phyloP scores from a whole-genome alignment of 2,888 invertebrate species.

The Aproaerema taeniolella region DNA sequence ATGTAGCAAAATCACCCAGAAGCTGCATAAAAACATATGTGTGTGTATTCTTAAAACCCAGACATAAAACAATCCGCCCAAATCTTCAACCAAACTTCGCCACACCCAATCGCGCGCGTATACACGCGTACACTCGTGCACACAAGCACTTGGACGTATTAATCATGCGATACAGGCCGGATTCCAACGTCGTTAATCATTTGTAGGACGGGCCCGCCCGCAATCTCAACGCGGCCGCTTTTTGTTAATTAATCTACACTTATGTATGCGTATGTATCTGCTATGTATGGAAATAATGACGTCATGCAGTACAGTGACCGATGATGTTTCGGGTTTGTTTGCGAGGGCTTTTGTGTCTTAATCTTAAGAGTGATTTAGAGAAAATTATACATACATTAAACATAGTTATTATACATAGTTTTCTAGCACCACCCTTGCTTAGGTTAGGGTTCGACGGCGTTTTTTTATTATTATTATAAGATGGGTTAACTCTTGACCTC shows the following conservation, averaged over 20 bases:
- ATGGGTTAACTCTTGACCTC: no score
- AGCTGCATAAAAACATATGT: no score
- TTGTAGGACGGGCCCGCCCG: slow-evolving; percentile 37
- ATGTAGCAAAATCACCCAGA: no score
- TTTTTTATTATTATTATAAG: no score
- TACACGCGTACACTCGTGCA: slow-evolving; percentile 18
- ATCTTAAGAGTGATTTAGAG: no score
- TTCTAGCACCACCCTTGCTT: no score
- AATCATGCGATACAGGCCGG: slow-evolving; percentile 68
- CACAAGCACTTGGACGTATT: slow-evolving; percentile 64
- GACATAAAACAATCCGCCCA: no score
- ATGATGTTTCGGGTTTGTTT: slow-evolving; percentile 25
- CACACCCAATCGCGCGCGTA: neutral
- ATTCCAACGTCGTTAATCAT: slow-evolving; percentile 67
- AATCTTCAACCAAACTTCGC: neutral
- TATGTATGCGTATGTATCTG: slow-evolving; percentile 27
- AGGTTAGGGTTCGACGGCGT: no score
- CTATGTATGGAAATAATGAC: slow-evolving; percentile 12
- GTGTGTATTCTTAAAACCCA: no score
- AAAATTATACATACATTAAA: no score
- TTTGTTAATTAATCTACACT: slow-evolving; percentile 71
- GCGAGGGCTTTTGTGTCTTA: no score
- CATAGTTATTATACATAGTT: no score
- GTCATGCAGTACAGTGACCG: slow-evolving; percentile 21
- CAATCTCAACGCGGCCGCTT: slow-evolving; percentile 59